These are phyloP conservation scores for Lithodes maja DNA, from an alignment of 2,888 invertebrate species.

Conservation along the genomic window DNA sequence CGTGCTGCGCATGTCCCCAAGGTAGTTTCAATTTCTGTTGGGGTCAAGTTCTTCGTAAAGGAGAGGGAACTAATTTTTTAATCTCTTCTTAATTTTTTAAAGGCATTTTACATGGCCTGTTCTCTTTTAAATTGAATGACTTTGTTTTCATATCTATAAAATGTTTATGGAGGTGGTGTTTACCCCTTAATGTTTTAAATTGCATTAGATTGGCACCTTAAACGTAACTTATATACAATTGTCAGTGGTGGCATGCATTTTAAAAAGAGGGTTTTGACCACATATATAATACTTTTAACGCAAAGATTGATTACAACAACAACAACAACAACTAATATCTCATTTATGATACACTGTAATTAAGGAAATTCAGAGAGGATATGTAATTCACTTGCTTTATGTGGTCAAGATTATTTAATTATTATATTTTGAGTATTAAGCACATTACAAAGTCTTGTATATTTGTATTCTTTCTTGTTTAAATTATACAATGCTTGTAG, in stretches of 20 bases:
- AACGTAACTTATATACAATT: conserved; percentile 1
- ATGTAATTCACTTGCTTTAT: neutral
- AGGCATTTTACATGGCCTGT: conserved; percentile 21
- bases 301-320: neutral
- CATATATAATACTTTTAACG: neutral
- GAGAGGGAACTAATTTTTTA: conserved; percentile 17
- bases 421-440: neutral
- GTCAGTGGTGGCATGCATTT: conserved; percentile 25
- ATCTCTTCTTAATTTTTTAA: conserved; percentile 13
- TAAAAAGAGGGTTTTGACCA: conserved; percentile 32
- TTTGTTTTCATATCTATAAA: conserved; percentile 9
- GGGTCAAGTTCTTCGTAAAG: conserved; percentile 7
- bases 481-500: neutral
- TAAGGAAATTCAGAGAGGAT: neutral
- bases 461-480: conserved; percentile 15
- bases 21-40: conserved; percentile 48
- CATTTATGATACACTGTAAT: too few species aligned
- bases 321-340: too few species aligned
- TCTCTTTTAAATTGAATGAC: conserved; percentile 41
- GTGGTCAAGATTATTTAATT: conserved; percentile 10
- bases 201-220: conserved; percentile 1
- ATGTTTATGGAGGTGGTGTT: conserved; percentile 32
- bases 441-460: neutral
- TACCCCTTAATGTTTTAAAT: conserved; percentile 29
- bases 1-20: conserved; percentile 72